These are phyloP conservation scores for Coturnix japonica DNA, from an alignment of 2,113 vertebrate genomes.

Conservation along the genomic window DNA sequence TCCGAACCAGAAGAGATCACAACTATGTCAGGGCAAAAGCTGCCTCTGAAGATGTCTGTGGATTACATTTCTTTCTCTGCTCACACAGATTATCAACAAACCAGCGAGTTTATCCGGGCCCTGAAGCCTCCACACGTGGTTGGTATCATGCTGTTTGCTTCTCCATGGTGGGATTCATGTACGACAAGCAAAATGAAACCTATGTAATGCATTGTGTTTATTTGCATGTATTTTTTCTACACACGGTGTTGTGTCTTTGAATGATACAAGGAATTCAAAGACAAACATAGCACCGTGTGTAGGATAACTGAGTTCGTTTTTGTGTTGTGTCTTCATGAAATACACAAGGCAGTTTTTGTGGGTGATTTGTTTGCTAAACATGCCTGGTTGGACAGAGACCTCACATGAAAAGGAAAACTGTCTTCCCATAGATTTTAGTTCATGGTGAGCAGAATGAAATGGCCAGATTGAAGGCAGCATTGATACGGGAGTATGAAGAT, in stretches of 20 bases:
- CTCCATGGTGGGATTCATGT: not conserved
- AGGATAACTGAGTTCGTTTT: not conserved
- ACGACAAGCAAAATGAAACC: not conserved
- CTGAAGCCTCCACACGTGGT: constrained; percentile 98
- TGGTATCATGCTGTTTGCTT: constrained; percentile 42
- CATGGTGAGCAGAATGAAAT: constrained; percentile 99
- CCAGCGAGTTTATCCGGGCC: constrained; percentile 97
- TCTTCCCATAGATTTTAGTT: constrained; percentile 86
- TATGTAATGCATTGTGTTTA: not conserved
- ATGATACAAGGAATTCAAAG: not conserved
- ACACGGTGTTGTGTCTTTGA: not conserved
- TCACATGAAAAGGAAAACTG: not conserved
- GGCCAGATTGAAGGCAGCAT: constrained; percentile 94
- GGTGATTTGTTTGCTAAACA: not conserved
- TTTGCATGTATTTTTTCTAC: not conserved
- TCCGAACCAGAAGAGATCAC: constrained; percentile 98
- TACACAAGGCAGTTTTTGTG: not conserved
- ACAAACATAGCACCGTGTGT: not conserved
- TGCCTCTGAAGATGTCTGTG: constrained; percentile 99
- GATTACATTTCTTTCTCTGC: constrained; percentile 99
- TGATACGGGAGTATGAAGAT: constrained; percentile 97
- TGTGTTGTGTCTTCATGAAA: not conserved
- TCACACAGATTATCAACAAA: constrained; percentile 99
- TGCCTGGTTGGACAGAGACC: not conserved
- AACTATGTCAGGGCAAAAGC: constrained; percentile 98